These are phyloP conservation scores for Natator depressus DNA, from an alignment of 2,113 vertebrate genomes.

Conservation along the genomic window DNA sequence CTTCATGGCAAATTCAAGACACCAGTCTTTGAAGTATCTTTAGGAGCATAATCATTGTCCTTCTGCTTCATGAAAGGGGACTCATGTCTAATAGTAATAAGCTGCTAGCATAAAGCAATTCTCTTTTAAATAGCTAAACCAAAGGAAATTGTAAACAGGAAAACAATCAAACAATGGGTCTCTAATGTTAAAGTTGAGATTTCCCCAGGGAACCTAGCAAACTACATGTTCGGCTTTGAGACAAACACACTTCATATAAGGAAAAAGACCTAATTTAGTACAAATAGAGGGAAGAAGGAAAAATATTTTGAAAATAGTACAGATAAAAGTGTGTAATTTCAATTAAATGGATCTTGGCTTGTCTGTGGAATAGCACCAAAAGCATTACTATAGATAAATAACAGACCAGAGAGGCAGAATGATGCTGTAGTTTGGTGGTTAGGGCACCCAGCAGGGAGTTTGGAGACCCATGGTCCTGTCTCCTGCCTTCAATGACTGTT, in stretches of 20 bases:
- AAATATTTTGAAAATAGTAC: background rate
- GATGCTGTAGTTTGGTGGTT: background rate
- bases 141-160: background rate
- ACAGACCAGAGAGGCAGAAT: no score
- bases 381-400: no score
- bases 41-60: background rate
- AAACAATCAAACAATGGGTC: background rate
- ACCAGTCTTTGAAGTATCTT: background rate
- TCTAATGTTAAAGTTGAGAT: background rate
- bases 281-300: background rate
- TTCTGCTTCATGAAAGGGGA: slow-evolving; percentile 9
- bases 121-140: background rate
- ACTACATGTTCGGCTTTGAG: background rate
- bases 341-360: background rate
- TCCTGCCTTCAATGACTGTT: background rate
- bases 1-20: slow-evolving; percentile 5
- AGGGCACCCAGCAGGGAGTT: background rate
- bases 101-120: background rate
- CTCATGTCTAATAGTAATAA: background rate
- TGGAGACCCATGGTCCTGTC: background rate
- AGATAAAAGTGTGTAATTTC: background rate
- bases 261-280: background rate
- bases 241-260: background rate
- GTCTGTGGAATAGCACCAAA: background rate
- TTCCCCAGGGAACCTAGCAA: background rate